Evolutionary conservation across 2,113 vertebrate genomes (phyloP).

Genomic region (Spea bombifrons): DNA sequence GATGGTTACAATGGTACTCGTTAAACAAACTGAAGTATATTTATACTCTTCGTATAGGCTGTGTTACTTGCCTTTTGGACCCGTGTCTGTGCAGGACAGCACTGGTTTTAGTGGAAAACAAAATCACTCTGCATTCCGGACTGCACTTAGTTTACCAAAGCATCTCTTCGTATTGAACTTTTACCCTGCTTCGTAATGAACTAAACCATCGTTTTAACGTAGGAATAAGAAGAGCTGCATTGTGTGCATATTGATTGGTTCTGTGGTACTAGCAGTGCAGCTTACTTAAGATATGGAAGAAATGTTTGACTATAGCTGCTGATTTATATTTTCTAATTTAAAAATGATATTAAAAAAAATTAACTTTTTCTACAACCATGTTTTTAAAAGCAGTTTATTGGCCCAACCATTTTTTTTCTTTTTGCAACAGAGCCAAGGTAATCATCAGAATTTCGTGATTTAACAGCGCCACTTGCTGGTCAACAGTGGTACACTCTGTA

Average conservation of each 20-base stretch:
- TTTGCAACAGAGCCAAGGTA: not conserved
- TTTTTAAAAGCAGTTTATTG: not conserved
- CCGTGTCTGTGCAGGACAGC: not conserved
- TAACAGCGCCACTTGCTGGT: slow-evolving; percentile 61
- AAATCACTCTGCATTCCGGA: not conserved
- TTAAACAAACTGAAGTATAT: not conserved
- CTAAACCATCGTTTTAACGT: not conserved
- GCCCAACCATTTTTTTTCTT: not conserved
- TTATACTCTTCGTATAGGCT: not conserved
- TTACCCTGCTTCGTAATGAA: not conserved
- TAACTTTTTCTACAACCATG: not conserved
- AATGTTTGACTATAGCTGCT: not conserved
- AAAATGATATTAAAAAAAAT: not conserved
- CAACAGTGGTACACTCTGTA: slow-evolving; percentile 45
- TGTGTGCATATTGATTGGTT: not conserved
- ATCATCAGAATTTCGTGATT: slow-evolving; percentile 1
- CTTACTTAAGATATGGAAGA: not conserved
- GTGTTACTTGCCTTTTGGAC: not conserved
- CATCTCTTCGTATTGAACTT: slow-evolving; percentile 1
- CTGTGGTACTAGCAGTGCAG: not conserved
- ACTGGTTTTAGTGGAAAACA: not conserved
- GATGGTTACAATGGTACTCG: slow-evolving; percentile 19
- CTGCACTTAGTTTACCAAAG: slow-evolving; percentile 18
- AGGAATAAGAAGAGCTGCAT: not conserved
- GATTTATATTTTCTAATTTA: slow-evolving; percentile 3